phyloP scores from a whole-genome alignment of 2,797 vertebrate genomes.

The Carcharodon carcharias region DNA sequence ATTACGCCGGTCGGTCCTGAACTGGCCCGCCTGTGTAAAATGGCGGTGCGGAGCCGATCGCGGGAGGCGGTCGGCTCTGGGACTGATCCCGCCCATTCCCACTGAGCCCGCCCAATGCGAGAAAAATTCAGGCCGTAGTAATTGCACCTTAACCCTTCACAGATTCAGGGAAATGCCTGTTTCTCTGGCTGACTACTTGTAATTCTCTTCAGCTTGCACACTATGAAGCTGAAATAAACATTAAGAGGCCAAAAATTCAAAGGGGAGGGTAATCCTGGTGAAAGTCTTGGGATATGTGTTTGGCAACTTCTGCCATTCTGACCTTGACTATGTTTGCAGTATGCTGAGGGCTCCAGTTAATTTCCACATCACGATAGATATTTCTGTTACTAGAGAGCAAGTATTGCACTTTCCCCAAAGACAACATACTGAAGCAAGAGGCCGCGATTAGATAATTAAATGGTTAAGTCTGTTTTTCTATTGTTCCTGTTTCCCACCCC shows the following conservation, averaged over 20 bases:
- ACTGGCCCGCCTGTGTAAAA: too few relatives aligned
- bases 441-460: neutral
- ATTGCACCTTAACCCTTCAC: neutral
- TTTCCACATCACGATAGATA: neutral
- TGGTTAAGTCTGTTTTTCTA: neutral
- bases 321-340: neutral
- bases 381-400: neutral
- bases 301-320: neutral
- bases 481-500: neutral
- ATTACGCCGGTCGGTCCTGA: too few relatives aligned
- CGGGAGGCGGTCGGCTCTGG: too few relatives aligned
- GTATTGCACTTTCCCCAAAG: neutral
- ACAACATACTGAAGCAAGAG: neutral
- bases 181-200: neutral
- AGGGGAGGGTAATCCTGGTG: neutral
- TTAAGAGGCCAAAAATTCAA: neutral
- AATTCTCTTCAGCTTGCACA: neutral
- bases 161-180: neutral
- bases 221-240: neutral
- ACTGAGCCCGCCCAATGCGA: too few relatives aligned
- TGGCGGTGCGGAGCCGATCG: too few relatives aligned
- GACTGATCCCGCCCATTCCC: too few relatives aligned
- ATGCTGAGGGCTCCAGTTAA: neutral
- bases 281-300: neutral
- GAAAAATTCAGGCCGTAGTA: neutral